phyloP scores from a whole-genome alignment of 2,113 vertebrate genomes.

The Scatophagus argus region DNA sequence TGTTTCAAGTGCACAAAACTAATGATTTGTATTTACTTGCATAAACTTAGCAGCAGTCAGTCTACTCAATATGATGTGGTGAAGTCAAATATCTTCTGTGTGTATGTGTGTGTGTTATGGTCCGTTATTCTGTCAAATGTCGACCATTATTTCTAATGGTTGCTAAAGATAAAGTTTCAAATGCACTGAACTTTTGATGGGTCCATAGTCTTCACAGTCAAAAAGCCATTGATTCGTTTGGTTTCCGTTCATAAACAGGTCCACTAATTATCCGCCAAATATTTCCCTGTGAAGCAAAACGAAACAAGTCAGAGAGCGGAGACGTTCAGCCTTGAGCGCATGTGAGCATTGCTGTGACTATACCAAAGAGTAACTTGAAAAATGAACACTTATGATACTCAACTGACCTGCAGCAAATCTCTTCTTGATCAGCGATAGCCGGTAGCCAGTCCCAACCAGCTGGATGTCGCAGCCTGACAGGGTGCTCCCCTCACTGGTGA shows the following conservation, averaged over 20 bases:
- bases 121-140: conserved; percentile 27
- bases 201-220: conserved; percentile 76
- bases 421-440: conserved; percentile 97
- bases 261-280: conserved; percentile 95
- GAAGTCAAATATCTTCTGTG: conserved; percentile 46
- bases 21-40: conserved; percentile 71
- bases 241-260: conserved; percentile 48
- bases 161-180: conserved; percentile 47
- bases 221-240: conserved; percentile 63
- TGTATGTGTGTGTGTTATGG: conserved; percentile 40
- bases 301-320: conserved; percentile 28
- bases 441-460: conserved; percentile 93
- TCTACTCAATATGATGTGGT: conserved; percentile 48
- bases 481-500: conserved; percentile 97
- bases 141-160: conserved; percentile 27
- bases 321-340: not conserved
- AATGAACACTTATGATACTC: not conserved
- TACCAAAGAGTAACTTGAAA: not conserved
- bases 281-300: conserved; percentile 90
- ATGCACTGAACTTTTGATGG: conserved; percentile 58
- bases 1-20: conserved; percentile 62
- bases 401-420: conserved; percentile 95
- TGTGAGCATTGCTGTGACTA: not conserved
- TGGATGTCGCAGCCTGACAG: conserved; percentile 96
- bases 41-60: conserved; percentile 74